These are phyloP conservation scores for Drosophila ambigua DNA, from an alignment of 1,140 invertebrate genomes.

Conservation along the genomic window DNA sequence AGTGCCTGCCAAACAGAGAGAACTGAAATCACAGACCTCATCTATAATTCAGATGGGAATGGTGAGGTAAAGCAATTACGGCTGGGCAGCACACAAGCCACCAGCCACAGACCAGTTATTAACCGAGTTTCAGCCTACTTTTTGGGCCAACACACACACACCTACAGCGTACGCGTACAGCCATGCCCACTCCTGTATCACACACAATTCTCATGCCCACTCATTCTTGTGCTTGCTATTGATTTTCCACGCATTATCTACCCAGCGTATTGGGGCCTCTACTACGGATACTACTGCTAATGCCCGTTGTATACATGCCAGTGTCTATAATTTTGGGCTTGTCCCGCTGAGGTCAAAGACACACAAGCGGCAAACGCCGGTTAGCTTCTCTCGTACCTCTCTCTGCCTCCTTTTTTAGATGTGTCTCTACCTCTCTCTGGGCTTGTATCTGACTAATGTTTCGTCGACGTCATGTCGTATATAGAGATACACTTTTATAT, in stretches of 20 bases:
- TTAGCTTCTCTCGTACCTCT: neutral
- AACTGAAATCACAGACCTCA: constrained; percentile 2
- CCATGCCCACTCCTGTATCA: too few species aligned
- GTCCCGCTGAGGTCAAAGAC: constrained; percentile 66
- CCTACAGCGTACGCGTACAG: too few species aligned
- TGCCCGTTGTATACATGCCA: neutral
- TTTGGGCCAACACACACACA: too few species aligned
- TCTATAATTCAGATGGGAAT: constrained; percentile 28
- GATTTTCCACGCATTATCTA: constrained; percentile 53
- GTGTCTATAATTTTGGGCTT: constrained; percentile 60
- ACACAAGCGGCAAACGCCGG: constrained; percentile 30
- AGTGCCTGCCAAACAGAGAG: neutral
- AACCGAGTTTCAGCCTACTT: constrained; percentile 8
- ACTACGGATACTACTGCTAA: constrained; percentile 3
- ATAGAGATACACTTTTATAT: constrained; percentile 6
- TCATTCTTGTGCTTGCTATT: constrained; percentile 20
- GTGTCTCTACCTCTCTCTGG: neutral
- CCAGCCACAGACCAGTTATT: constrained; percentile 26
- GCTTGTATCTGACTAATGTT: constrained; percentile 9
- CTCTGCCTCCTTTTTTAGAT: neutral
- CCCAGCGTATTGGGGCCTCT: neutral
- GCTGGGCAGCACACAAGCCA: neutral
- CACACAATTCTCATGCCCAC: too few species aligned
- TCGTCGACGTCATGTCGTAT: constrained; percentile 23
- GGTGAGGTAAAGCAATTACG: constrained; percentile 39